Evolutionary conservation across 2,888 invertebrate genomes (phyloP).

Genomic region (Gnatocerus cornutus): DNA sequence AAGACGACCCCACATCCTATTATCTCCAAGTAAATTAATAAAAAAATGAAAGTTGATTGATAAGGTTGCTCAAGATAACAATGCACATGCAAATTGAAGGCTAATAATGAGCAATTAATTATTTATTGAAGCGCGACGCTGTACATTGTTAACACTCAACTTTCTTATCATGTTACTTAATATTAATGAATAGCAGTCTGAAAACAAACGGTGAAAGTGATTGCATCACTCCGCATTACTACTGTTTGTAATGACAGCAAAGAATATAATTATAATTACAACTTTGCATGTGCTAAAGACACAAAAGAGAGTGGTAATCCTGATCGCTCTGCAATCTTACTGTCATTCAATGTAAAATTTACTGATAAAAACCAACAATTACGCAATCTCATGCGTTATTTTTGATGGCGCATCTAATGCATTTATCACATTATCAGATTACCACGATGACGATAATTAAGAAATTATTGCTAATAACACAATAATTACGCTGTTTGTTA

Average conservation of each 20-base stretch:
- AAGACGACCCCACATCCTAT: not conserved
- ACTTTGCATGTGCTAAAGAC: not conserved
- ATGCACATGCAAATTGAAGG: not conserved
- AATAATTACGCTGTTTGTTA: constrained; percentile 9
- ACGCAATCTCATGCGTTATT: not conserved
- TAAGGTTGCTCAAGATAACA: not conserved
- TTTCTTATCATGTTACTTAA: constrained; percentile 46
- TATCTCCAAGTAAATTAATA: not conserved
- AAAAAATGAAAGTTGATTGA: not conserved
- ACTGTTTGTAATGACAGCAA: constrained; percentile 27
- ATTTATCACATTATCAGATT: not conserved
- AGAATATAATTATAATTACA: constrained; percentile 24
- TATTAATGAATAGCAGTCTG: constrained; percentile 37
- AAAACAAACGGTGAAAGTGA: constrained; percentile 47
- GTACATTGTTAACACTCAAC: constrained; percentile 12
- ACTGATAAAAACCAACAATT: not conserved
- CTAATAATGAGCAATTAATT: constrained; percentile 1
- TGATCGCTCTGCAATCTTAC: no score
- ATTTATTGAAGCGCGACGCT: not conserved
- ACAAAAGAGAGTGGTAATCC: not conserved
- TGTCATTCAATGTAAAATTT: constrained; percentile 1
- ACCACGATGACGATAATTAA: not conserved
- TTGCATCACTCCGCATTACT: constrained; percentile 42
- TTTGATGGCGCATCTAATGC: not conserved
- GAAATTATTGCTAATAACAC: constrained; percentile 1